A percentile compares a stretch with the other conserved stretches of the same genome.
Evolutionary conservation across 2,113 vertebrate species (phyloP).

Genomic region (Aplodontia rufa): DNA sequence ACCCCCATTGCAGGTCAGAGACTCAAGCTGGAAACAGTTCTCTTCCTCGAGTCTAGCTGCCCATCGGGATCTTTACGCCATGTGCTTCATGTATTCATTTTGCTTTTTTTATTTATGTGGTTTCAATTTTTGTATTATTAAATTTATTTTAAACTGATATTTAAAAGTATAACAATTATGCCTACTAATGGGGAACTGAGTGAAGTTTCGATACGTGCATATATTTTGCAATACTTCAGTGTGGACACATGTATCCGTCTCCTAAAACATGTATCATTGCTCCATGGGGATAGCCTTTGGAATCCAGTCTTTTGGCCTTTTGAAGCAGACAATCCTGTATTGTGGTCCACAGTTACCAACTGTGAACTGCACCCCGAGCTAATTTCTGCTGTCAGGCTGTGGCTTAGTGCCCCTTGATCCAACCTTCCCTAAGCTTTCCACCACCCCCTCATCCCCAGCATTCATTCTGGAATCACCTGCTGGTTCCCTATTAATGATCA

Average conservation of each 20-base stretch:
- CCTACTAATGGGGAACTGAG: background rate
- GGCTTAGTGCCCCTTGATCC: background rate
- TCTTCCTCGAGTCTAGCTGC: background rate
- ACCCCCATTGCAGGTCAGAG: background rate
- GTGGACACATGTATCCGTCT: background rate
- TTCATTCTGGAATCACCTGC: background rate
- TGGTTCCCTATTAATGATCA: background rate
- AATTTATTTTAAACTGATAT: background rate
- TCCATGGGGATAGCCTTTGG: no score
- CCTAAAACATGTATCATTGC: background rate
- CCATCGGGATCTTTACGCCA: background rate
- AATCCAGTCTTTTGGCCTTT: background rate
- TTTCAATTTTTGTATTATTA: background rate
- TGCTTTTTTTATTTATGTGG: background rate
- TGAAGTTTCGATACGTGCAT: background rate
- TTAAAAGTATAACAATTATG: background rate
- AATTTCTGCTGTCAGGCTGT: rapidly evolving
- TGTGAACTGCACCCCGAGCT: no score
- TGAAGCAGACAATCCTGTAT: no score
- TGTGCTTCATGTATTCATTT: background rate
- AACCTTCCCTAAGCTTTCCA: no score
- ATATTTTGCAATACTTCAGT: background rate
- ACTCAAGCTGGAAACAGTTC: background rate
- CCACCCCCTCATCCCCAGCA: no score
- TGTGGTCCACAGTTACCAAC: no score